Base-by-base conservation (phyloP, 2,888 invertebrate genomes). In the Agrochola lychnidis region DNA sequence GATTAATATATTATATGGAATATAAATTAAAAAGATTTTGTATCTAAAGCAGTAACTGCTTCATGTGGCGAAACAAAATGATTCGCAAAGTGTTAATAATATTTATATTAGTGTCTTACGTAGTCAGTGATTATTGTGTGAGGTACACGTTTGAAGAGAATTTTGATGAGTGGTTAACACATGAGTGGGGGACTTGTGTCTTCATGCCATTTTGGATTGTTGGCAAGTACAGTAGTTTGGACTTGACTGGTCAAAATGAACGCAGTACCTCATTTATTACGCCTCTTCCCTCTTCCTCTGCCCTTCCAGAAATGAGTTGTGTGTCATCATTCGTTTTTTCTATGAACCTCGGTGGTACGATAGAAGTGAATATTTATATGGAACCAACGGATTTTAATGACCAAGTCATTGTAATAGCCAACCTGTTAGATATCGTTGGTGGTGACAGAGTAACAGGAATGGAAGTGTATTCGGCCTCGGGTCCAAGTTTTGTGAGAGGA, bases 71-170 rank as follows among this genome's bases (percentile, higher is more conserved):
- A 36, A 80, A 45, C 64, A 71, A 82, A 85, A 90, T 90, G 87
- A 73, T 85, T 70, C 75, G 78, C 53, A 72, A 82, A 45, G 70
- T 89, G 22, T 72, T 87, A 63, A 72, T 89, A 64, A 66, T 84
- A n/a, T 70, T 84, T 66, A 73, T 82, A 40, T 71, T 83, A 36
- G 76, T 88, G 76, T 75, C 84, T 36, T 71, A 78, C 79, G 91
- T 87, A 68, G 63, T 76, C 36, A 81, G 91, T 82, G 90, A 92
- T n/a, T 73, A 83, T 30, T 94, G 94, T 83, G 88, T 90, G 22
- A 88, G 84, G 57, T 66, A 82, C n/a, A 73, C 90, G 56, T 94
- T 94, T 71, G 92, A 92, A 75, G 86, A 90, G 10, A 84, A 87
- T 7, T 91, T 88, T 51, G 83, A 90, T 1, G 83, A 84, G 10